A percentile compares a stretch with the other conserved stretches of the same genome.
Conservation (phyloP, 2,888 invertebrate genomes). For the Agrilus mali region DNA sequence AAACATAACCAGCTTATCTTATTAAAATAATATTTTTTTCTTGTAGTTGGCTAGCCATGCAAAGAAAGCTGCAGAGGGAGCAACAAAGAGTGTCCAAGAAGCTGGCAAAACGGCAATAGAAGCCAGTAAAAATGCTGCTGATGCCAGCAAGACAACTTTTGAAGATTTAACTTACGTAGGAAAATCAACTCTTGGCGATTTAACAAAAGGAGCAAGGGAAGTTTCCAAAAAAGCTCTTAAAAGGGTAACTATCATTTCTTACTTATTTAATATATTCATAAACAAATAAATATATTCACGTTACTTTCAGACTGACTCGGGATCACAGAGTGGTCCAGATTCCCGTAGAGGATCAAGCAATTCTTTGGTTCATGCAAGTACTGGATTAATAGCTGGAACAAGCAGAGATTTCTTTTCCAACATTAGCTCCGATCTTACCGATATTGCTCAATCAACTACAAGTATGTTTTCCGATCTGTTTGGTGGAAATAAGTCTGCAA, state of each 20-base stretch:
- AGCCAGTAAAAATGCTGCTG: conserved; percentile 78
- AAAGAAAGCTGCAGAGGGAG: conserved; percentile 76
- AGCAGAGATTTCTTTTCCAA: conserved; percentile 79
- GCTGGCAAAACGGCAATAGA: conserved; percentile 75
- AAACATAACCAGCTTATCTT: not conserved
- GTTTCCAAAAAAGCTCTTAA: conserved; percentile 76
- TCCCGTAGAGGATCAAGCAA: conserved; percentile 45
- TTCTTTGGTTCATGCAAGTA: conserved; percentile 48
- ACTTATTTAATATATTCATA: not conserved
- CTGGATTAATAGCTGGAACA: conserved; percentile 48
- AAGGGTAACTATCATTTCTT: conserved; percentile 43
- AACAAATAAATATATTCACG: not conserved
- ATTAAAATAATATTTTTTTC: conserved; percentile 11
- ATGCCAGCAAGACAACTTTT: conserved; percentile 75
- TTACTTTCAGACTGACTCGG: not conserved
- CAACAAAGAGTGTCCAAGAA: conserved; percentile 69
- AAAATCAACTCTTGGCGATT: conserved; percentile 78
- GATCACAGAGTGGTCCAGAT: conserved; percentile 22
- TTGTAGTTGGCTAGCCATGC: conserved; percentile 78
- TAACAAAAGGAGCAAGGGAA: conserved; percentile 86
- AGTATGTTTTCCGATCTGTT: conserved; percentile 93
- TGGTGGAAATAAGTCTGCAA: conserved; percentile 47
- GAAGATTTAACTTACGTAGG: conserved; percentile 82
- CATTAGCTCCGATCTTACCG: conserved; percentile 85
- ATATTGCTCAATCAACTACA: conserved; percentile 82